phyloP scores from a whole-genome alignment of 2,797 vertebrate species.

The Agapornis canus region DNA sequence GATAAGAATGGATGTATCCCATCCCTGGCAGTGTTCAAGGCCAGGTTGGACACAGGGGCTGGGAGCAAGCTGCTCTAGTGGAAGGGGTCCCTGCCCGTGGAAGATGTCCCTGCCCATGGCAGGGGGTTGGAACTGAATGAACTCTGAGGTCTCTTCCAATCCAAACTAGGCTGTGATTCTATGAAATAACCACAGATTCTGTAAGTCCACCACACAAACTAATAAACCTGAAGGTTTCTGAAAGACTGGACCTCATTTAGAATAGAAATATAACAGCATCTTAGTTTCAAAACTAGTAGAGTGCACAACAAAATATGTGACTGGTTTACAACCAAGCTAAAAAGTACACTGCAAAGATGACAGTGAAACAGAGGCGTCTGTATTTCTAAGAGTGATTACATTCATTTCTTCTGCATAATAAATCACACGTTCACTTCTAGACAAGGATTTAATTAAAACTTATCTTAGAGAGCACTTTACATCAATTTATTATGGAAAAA shows the following conservation, averaged over 20 bases:
- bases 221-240: background rate
- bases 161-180: background rate
- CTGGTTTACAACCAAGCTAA: background rate
- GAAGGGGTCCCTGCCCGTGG: background rate
- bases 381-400: slow-evolving; percentile 31
- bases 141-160: background rate
- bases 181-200: background rate
- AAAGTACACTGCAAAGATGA: background rate
- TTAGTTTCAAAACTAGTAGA: background rate
- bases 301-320: background rate
- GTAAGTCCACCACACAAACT: background rate
- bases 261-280: background rate
- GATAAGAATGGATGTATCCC: background rate
- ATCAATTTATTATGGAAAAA: slow-evolving; percentile 60
- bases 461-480: slow-evolving; percentile 56
- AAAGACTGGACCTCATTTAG: background rate
- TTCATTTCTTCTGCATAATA: slow-evolving; percentile 26
- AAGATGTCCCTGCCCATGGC: background rate
- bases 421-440: slow-evolving; percentile 7
- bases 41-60: background rate
- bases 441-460: slow-evolving; percentile 72
- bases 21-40: background rate
- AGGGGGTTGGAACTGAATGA: background rate
- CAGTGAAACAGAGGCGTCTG: background rate
- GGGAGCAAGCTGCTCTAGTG: background rate